Evolutionary conservation across 2,113 vertebrate genomes (phyloP).

Genomic region (Trichechus manatus): DNA sequence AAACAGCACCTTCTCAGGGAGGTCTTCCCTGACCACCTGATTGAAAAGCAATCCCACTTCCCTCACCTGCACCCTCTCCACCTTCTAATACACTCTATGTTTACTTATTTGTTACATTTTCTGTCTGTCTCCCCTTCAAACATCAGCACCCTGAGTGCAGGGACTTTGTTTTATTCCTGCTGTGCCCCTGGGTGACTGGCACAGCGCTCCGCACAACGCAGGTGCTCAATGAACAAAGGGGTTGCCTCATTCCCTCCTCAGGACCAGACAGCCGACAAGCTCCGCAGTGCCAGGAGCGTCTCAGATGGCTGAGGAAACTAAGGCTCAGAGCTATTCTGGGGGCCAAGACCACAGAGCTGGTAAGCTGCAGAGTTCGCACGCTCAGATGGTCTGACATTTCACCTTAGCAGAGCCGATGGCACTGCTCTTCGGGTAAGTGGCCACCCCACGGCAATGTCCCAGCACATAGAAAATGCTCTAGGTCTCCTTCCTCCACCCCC

Average conservation of each 20-base stretch:
- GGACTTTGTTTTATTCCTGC: not conserved
- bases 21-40: not conserved
- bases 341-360: not conserved
- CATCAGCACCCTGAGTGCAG: not conserved
- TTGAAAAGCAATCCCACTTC: not conserved
- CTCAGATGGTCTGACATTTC: fast-evolving
- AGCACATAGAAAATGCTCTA: not conserved
- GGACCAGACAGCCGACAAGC: not conserved
- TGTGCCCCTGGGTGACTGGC: not conserved
- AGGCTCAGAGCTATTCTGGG: not conserved
- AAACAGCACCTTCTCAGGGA: not conserved
- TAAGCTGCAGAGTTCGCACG: fast-evolving
- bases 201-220: not conserved
- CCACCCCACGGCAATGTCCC: fast-evolving
- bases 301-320: fast-evolving
- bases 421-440: fast-evolving
- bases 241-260: too few species aligned
- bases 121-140: not conserved
- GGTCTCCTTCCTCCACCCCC: not conserved
- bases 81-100: not conserved
- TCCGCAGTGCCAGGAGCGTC: fast-evolving
- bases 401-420: not conserved
- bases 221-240: fast-evolving
- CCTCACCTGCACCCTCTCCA: not conserved
- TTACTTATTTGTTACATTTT: not conserved